Conservation (phyloP, 1,140 invertebrate genomes). For the Semibalanus balanoides region DNA sequence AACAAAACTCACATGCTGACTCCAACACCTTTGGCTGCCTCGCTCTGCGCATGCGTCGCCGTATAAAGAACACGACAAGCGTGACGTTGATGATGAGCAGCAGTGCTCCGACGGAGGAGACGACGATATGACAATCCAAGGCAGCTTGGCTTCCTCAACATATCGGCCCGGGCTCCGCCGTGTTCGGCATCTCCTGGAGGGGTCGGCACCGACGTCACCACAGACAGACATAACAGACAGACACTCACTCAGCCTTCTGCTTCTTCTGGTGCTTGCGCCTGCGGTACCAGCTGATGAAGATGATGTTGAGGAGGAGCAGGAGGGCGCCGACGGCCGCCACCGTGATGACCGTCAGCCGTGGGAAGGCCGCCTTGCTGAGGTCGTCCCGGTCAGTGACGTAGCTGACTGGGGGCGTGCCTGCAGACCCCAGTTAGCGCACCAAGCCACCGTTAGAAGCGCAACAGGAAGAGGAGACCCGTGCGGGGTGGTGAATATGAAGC, state of each 20-base stretch:
- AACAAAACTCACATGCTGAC: too few relatives aligned
- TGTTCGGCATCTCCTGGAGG: too few relatives aligned
- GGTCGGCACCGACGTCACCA: too few relatives aligned
- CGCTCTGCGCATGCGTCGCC: conserved; percentile 22
- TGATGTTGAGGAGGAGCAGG: conserved; percentile 58
- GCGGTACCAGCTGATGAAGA: conserved; percentile 72
- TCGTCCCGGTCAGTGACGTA: conserved; percentile 27
- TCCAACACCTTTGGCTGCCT: too few relatives aligned
- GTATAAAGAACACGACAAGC: conserved; percentile 67
- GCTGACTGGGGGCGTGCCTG: background rate
- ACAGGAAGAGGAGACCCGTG: too few relatives aligned
- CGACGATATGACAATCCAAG: conserved; percentile 65
- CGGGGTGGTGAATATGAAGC: too few relatives aligned
- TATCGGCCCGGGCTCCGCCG: too few relatives aligned
- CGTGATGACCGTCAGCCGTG: conserved; percentile 48
- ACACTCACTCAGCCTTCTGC: too few relatives aligned
- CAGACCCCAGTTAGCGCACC: too few relatives aligned
- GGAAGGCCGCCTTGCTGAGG: conserved; percentile 30
- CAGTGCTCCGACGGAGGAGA: conserved; percentile 58
- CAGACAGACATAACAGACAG: too few relatives aligned
- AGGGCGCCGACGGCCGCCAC: conserved; percentile 52
- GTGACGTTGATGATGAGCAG: conserved; percentile 64
- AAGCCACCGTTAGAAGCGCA: too few relatives aligned
- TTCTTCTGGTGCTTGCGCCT: conserved; percentile 41
- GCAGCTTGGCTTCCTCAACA: conserved; percentile 39